Base-by-base conservation (phyloP, 2,113 vertebrate genomes). In the Anolis sagrei region DNA sequence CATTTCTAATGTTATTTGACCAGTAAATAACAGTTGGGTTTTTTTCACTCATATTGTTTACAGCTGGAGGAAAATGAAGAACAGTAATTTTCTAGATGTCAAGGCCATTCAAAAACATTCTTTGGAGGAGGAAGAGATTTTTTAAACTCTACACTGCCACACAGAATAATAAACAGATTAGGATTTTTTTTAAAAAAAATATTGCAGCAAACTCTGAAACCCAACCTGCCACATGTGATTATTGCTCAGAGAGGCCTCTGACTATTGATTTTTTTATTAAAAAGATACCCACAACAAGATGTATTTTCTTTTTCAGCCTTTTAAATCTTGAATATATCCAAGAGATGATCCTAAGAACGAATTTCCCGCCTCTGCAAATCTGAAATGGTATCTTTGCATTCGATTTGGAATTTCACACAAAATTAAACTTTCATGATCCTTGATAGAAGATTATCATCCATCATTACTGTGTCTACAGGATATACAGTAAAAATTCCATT, bases 51-150 rank as follows among this genome's bases (percentile, higher is more conserved):
- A 68, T 93, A 93, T 91, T 95, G 94, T 88, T 95, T 94, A 95
- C 91, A 95, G 93, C 92, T 95, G 93, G 88, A 87, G 88, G 88
- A 84, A 92, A 95, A 95, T 90, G 89, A 93, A 85, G 64, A 90
- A 89, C 68, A 91, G 81, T 91, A 81, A 93, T 90, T 93, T 88
- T 92, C 80, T 91, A 91, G 34, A 88, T 83, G 86, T 79, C 58
- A 25, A 70, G 92, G 68, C 69, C 49, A 73, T 82, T 82, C 81
- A 82, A 82, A 81, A 82, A 82, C 81, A 82, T 82, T 82, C 68
- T 73, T 82, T 82, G 81, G 69, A 82, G 32, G 81, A 73, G 25
- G 49, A 48, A 61, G 23, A 58, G 14, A 73, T 49, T 49, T 69
- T 29, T 54, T 54, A 61, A 32, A 78, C 86, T 85, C 83, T 86